Conservation (phyloP, 2,113 vertebrate species). For the Pholis gunnellus region DNA sequence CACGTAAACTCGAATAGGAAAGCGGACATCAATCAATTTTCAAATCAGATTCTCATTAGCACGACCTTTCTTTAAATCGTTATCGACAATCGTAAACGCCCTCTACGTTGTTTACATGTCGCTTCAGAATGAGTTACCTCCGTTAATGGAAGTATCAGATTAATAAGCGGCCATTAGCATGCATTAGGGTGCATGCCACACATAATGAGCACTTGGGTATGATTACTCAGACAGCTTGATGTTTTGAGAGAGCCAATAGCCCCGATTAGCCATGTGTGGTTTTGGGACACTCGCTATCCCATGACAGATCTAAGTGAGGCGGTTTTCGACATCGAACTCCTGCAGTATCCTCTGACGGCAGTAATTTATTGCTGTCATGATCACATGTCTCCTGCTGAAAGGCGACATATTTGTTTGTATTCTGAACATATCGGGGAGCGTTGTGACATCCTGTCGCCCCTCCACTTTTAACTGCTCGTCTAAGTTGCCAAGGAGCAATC, state of each 20-base stretch:
- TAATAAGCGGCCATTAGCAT: slow-evolving; percentile 77
- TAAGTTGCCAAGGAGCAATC: slow-evolving; percentile 54
- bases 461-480: slow-evolving; percentile 42
- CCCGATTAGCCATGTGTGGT: slow-evolving; percentile 46
- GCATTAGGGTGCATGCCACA: slow-evolving; percentile 59
- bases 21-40: slow-evolving; percentile 5
- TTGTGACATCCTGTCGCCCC: slow-evolving; percentile 56
- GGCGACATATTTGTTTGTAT: slow-evolving; percentile 45
- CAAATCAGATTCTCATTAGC: slow-evolving; percentile 4
- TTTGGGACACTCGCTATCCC: slow-evolving; percentile 45
- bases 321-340: slow-evolving; percentile 53
- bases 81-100: slow-evolving; percentile 23
- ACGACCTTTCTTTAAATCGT: slow-evolving; percentile 7
- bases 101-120: slow-evolving; percentile 40
- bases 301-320: slow-evolving; percentile 62
- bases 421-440: slow-evolving; percentile 51
- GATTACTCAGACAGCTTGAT: slow-evolving; percentile 61
- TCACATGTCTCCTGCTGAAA: slow-evolving; percentile 46
- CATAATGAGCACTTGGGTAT: slow-evolving; percentile 68
- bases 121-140: slow-evolving; percentile 34
- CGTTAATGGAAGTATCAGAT: slow-evolving; percentile 55
- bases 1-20: slow-evolving; percentile 6
- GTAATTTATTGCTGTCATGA: slow-evolving; percentile 51
- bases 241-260: slow-evolving; percentile 69
- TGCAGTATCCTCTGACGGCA: slow-evolving; percentile 38